phyloP scores from a whole-genome alignment of 2,113 vertebrate genomes.

The Lophius piscatorius region DNA sequence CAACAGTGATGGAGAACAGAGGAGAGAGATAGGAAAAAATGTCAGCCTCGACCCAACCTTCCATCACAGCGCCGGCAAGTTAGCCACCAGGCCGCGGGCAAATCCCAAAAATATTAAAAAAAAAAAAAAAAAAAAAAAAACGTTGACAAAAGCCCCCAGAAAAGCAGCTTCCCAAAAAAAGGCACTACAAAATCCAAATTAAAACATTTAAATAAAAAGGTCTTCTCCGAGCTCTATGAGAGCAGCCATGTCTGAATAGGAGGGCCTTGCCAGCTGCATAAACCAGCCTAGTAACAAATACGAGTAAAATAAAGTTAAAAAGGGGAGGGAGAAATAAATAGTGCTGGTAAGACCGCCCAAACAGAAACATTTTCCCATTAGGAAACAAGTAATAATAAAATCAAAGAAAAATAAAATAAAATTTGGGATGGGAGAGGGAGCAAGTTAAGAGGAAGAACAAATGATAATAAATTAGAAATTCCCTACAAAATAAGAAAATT shows the following conservation, averaged over 20 bases:
- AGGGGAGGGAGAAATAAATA: constrained; percentile 65
- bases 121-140: constrained; percentile 32
- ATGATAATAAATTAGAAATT: constrained; percentile 84
- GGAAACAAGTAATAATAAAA: constrained; percentile 71
- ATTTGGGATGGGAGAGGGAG: constrained; percentile 29
- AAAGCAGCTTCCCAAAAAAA: constrained; percentile 90
- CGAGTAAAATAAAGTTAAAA: constrained; percentile 47
- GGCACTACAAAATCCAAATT: constrained; percentile 97
- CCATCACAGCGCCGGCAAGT: constrained; percentile 50
- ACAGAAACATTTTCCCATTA: constrained; percentile 82
- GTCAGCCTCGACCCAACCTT: constrained; percentile 8
- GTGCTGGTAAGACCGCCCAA: constrained; percentile 87
- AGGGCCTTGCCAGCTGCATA: constrained; percentile 86
- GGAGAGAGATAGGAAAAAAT: constrained; percentile 13
- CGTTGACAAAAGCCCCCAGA: constrained; percentile 82
- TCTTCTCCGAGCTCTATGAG: constrained; percentile 90
- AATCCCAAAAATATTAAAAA: constrained; percentile 24
- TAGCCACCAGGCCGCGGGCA: constrained; percentile 28
- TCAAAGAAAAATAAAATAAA: constrained; percentile 75
- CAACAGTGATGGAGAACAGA: constrained; percentile 63
- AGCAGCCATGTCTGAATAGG: constrained; percentile 88
- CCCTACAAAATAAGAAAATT: constrained; percentile 79
- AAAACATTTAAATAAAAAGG: constrained; percentile 81
- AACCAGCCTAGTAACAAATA: constrained; percentile 84
- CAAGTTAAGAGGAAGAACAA: constrained; percentile 79